These are phyloP conservation scores for Apteryx owenii DNA, from an alignment of 2,113 vertebrate genomes.

Conservation along the genomic window DNA sequence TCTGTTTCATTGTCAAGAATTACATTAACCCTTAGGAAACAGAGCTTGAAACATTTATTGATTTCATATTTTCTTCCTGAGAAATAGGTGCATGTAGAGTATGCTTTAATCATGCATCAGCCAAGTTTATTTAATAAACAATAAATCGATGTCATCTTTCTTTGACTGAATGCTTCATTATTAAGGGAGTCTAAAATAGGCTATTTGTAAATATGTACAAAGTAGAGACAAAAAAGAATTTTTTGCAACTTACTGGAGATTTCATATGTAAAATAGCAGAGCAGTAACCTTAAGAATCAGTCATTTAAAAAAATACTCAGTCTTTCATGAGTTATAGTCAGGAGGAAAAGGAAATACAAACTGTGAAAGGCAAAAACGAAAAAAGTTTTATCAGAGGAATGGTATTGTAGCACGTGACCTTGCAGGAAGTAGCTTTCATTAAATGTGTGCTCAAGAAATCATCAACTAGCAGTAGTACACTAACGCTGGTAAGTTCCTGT, in stretches of 20 bases:
- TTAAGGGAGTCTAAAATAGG: background rate
- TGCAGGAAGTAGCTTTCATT: background rate
- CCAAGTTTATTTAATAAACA: background rate
- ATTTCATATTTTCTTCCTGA: background rate
- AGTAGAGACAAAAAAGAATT: background rate
- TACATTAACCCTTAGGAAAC: background rate
- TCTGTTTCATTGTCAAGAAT: background rate
- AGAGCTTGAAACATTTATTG: background rate
- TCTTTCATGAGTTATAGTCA: background rate
- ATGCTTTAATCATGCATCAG: background rate
- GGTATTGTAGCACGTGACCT: background rate
- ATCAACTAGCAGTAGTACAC: rapidly evolving
- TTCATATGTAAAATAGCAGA: background rate
- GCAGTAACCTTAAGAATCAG: background rate
- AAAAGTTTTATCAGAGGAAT: background rate
- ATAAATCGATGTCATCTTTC: background rate
- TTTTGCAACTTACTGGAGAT: background rate
- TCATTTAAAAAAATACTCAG: background rate
- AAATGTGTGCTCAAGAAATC: background rate
- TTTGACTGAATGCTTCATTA: background rate
- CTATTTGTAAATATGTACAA: background rate
- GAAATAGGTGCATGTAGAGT: background rate
- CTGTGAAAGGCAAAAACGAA: background rate
- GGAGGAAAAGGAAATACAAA: background rate
- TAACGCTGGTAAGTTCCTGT: background rate